These are phyloP conservation scores for Lamprotornis superbus DNA, from an alignment of 2,113 vertebrate genomes.

Conservation along the genomic window DNA sequence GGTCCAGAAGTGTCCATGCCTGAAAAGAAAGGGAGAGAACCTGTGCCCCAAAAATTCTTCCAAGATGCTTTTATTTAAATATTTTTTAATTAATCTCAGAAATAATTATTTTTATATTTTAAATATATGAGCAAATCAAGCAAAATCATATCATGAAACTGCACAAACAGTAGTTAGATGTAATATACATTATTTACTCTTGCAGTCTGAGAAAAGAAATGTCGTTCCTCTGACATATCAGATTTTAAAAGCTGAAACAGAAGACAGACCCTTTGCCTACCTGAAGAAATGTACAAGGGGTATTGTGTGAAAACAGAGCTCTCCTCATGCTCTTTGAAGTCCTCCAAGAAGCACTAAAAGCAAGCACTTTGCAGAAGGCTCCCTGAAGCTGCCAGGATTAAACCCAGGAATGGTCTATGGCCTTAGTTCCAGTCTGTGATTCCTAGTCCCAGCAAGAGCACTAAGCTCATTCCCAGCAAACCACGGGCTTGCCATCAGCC, in stretches of 20 bases:
- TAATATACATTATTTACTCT: background rate
- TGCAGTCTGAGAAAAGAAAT: background rate
- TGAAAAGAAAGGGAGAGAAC: background rate
- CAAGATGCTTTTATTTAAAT: fast-evolving
- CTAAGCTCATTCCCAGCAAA: background rate
- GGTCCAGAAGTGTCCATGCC: background rate
- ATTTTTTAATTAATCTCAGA: background rate
- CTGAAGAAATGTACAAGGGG: background rate
- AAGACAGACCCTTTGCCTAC: background rate
- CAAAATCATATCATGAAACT: background rate
- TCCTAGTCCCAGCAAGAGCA: background rate
- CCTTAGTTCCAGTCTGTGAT: background rate
- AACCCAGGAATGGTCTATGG: fast-evolving
- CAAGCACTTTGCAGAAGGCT: background rate
- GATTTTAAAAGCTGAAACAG: background rate
- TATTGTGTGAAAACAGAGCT: background rate
- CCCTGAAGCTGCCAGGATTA: background rate
- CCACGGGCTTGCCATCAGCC: background rate
- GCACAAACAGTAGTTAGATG: background rate
- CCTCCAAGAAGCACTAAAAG: background rate
- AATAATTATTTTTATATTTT: background rate
- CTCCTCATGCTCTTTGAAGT: background rate
- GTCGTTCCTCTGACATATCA: background rate
- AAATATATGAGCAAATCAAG: background rate
- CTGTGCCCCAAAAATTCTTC: background rate